Percentiles rank a stretch among this genome's conserved stretches.
Evolutionary conservation across 2,888 invertebrate species (phyloP).

Genomic region (Leucophora obtusa): DNA sequence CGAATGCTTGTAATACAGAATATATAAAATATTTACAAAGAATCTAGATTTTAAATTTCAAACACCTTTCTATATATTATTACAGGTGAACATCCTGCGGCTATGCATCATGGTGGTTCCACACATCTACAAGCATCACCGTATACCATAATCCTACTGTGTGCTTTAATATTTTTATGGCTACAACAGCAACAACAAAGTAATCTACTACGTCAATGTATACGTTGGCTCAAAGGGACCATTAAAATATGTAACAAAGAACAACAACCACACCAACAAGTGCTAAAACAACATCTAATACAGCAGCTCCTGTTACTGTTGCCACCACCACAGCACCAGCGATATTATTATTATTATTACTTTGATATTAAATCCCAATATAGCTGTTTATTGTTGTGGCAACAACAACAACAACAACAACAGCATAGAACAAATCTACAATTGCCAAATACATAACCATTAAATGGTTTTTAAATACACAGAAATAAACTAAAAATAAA

Average conservation of each 20-base stretch:
- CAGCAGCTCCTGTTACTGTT: constrained; percentile 10
- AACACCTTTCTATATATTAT: constrained; percentile 11
- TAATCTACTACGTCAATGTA: constrained; percentile 61
- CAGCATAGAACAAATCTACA: constrained; percentile 47
- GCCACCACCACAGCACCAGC: constrained; percentile 27
- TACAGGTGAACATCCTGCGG: constrained; percentile 90
- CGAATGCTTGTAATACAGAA: constrained; percentile 5
- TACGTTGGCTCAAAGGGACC: constrained; percentile 67
- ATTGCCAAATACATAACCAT: constrained; percentile 65
- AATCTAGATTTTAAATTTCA: not conserved
- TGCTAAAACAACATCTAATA: constrained; percentile 5
- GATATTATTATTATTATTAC: constrained; percentile 31
- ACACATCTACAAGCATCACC: constrained; percentile 71
- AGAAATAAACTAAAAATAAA: not conserved
- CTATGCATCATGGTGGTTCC: constrained; percentile 87
- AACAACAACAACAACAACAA: not conserved
- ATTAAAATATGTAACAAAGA: constrained; percentile 67
- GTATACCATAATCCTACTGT: constrained; percentile 69
- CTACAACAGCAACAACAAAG: constrained; percentile 63
- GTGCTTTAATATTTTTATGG: constrained; percentile 69
- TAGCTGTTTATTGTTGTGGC: constrained; percentile 40
- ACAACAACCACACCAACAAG: constrained; percentile 36
- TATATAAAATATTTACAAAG: constrained; percentile 2
- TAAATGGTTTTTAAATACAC: constrained; percentile 51
- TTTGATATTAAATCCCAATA: constrained; percentile 49